Evolutionary conservation across 2,797 vertebrate species (phyloP).

Genomic region (Tokudaia muenninki): DNA sequence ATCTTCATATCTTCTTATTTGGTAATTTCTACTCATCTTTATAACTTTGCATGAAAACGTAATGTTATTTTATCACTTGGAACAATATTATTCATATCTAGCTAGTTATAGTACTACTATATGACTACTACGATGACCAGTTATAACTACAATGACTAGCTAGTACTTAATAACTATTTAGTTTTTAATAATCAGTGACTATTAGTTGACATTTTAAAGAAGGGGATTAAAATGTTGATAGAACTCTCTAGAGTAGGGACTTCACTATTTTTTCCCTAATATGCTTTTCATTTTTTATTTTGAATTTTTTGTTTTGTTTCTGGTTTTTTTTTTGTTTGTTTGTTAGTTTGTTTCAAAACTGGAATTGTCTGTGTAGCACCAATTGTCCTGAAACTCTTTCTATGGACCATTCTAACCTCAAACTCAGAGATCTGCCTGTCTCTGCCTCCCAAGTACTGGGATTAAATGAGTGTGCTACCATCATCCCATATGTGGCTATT

Average conservation of each 20-base stretch:
- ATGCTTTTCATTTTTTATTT: background rate
- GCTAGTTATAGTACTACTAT: background rate
- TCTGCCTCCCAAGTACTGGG: background rate
- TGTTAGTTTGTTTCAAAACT: background rate
- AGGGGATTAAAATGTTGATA: background rate
- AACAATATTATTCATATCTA: background rate
- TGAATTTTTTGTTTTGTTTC: background rate
- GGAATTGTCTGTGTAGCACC: background rate
- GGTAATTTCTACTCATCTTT: constrained; percentile 9
- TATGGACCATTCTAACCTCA: background rate
- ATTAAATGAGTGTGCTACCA: background rate
- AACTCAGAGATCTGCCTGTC: background rate
- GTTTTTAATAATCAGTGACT: background rate
- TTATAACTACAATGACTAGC: background rate
- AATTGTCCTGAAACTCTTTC: background rate
- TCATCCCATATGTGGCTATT: background rate
- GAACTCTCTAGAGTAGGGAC: background rate
- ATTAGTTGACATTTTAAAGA: background rate
- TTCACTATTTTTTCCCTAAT: background rate
- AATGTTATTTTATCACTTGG: background rate
- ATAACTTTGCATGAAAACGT: constrained; percentile 1
- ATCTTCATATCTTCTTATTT: constrained; percentile 14
- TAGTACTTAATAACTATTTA: background rate
- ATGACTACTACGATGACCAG: background rate
- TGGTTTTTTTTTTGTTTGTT: background rate